Base-by-base conservation (phyloP, 2,888 invertebrate genomes). In the Hyposoter dolosus region DNA sequence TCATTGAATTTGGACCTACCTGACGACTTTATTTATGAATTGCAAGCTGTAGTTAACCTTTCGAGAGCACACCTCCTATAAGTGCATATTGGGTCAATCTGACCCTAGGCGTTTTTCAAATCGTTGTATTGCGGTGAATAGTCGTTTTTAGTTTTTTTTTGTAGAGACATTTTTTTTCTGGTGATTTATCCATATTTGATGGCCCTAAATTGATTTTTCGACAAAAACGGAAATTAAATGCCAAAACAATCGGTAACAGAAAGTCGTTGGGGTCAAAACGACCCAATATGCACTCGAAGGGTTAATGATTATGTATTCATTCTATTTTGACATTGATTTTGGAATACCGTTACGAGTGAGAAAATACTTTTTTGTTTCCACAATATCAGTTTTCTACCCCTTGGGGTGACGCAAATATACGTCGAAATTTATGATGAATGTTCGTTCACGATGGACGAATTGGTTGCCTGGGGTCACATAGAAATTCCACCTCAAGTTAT, bases 401-500 rank as follows among this genome's bases (percentile, higher is more conserved):
- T 96, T 88, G 99, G 99, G 66, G 98, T 99, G 17, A 97, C 97
- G 92, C 96, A 97, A 15, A 96, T 99, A 89, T 98, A 98, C 92
- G 93, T 99, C 90, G 99, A 99, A 95, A 97, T 99, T 89, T 99
- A 98, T 94, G 99, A 99, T 95, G 99, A 99, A 95, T 97, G 98
- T 93, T 98, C 99, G 19, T 99, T 99, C 94, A 98, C 98, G 28
- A 97, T 98, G 96, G 99, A 99, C 94, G 99, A 99, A 94, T 95
- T 98, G 85, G 97, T 99, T 89, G 99, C 99, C 0, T 99, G 98
- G 98, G 96, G 98, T 0, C 97, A 98, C 93, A 96, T 99, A 92
- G 96, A 96, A 80, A 98, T 99, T 90, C 98, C 99, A 0, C 96
- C 96, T 75, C 96, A 96, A 81, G 98, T 99, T 94, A 91, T 94